Evolutionary conservation across 1,140 invertebrate genomes (phyloP), one percentile per base, ranked within the genome.

Genomic region (Ceratitis capitata): DNA sequence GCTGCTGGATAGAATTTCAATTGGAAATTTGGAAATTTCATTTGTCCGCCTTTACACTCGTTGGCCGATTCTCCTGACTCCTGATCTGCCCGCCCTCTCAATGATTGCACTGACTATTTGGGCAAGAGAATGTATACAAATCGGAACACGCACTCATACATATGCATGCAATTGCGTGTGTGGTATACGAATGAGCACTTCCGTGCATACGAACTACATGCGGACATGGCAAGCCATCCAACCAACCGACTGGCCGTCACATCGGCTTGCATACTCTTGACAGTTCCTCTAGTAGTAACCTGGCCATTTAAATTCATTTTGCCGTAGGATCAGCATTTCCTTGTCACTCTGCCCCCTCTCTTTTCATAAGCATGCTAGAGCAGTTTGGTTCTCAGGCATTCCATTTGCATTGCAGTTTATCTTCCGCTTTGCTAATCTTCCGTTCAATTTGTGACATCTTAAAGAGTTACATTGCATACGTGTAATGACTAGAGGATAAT

Each of bases 381-480:
- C 29, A 19, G 29, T 35, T 78, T 45, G n/a, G 19, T 78, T n/a
- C n/a, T 78, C 10, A 45, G 39, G 69, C 7, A 78, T 78, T 78
- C 35, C 35, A 45, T 78, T 78, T 45, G 69, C 69, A 78, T 78
- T 78, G 69, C 69, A 45, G n/a, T 29, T 69, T 35, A 69, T 78
- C 69, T 78, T 78, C 69, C 69, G 69, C 69, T 78, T 78, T 78
- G 39, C 39, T 78, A 78, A 78, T 78, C 69, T 78, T 78, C 35
- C 39, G 69, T 78, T 78, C 69, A 78, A 78, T 78, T 78, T 78
- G 69, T 78, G 69, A 78, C 39, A 78, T 78, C 69, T 78, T 45
- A 45, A 45, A 78, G 35, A 45, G 69, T 45, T 45, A 45, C 39
- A 78, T 39, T 78, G 35, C 16, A 78, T 45, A 78, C 69, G 69